A percentile compares a stretch with the other conserved stretches of the same genome.
Conservation (phyloP, 2,797 vertebrate species). For the Melopsittacus undulatus region DNA sequence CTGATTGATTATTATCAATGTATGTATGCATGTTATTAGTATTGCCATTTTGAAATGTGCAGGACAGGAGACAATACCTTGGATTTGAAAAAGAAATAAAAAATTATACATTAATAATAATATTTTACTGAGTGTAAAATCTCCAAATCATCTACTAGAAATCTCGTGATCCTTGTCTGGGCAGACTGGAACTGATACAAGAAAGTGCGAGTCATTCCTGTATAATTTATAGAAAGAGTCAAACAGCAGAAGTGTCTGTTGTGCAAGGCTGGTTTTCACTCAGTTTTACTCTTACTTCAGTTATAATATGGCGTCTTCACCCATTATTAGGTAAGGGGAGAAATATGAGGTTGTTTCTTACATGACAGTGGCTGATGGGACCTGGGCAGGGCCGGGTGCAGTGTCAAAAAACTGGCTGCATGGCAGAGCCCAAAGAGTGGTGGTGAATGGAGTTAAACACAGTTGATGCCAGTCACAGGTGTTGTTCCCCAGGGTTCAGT, state of each 20-base stretch:
- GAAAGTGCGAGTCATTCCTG: neutral
- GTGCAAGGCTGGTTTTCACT: neutral
- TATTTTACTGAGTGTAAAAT: neutral
- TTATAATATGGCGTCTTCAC: neutral
- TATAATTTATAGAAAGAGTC: neutral
- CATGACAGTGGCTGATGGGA: neutral
- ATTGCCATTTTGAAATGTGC: neutral
- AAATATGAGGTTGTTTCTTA: neutral
- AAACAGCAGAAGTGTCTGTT: neutral
- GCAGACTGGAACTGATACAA: neutral
- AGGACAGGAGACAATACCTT: neutral
- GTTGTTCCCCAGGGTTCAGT: neutral
- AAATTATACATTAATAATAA: neutral
- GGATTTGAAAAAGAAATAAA: rapidly evolving
- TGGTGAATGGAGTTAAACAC: neutral
- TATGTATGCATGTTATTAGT: neutral
- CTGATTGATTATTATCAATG: neutral
- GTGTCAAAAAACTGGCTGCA: neutral
- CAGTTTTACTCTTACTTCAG: neutral
- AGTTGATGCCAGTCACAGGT: neutral
- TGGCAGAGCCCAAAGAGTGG: neutral
- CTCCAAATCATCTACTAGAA: neutral
- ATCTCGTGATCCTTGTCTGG: neutral
- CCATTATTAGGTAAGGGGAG: neutral
- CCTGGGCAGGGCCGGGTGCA: neutral